Base-by-base conservation (phyloP, 1,140 invertebrate genomes). In the Augochlora pura region DNA sequence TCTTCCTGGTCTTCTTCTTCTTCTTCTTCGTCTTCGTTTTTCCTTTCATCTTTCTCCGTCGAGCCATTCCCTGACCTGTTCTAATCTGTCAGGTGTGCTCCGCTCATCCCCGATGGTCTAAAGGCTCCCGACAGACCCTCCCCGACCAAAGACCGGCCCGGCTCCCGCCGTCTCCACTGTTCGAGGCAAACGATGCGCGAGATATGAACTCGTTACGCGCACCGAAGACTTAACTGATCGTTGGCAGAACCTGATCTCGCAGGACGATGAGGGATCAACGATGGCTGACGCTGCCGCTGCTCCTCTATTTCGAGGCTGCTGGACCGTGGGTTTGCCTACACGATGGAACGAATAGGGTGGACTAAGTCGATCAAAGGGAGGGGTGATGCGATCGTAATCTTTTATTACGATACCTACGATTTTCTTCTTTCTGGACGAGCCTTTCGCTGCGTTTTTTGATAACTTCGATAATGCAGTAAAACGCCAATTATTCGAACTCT, bases 101-200 rank as follows among this genome's bases (percentile, higher is more conserved):
- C 54, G 54, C 18, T 57, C 18, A 0, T 7, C n/a, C 39, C 21
- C n/a, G 38, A 39, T 32, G 25, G 52, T 68, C 49, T 60, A 79
- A 66, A 79, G 64, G 49, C 54, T 64, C 65, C 63, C 65, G 72
- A 42, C 72, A 54, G 68, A 76, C 71, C 70, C 60, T 46, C 52
- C 23, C 65, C 38, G 66, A 60, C 18, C 12, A 16, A 14, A 27
- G 49, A 52, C 49, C 49, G 49, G 49, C 3, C 10, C n/a, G n/a
- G n/a, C n/a, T 42, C 27, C 65, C 32, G 81, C 77, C 27, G 60
- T 9, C 78, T 75, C 85, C 84, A 89, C 87, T 87, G 87, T 91
- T 88, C 86, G 85, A 88, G 84, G 82, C 85, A 89, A 91, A 88
- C 90, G 90, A 91, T 89, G 86, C 90, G 88, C 88, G 85, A 91